These are phyloP conservation scores for Myripristis murdjan DNA, from an alignment of 2,797 vertebrate genomes.

Conservation along the genomic window DNA sequence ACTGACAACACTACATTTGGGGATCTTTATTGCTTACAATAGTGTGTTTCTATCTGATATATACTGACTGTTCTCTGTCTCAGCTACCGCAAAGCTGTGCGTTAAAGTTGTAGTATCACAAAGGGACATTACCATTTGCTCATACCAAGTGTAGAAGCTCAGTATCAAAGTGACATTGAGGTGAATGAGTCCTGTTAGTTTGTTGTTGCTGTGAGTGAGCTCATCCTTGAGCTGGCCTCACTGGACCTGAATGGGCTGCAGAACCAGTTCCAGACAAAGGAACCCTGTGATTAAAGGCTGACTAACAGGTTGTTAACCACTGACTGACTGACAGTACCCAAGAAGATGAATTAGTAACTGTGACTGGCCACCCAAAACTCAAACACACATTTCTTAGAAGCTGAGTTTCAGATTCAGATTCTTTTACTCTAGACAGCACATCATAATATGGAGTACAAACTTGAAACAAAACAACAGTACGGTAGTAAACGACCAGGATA, in stretches of 20 bases:
- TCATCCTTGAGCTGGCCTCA: constrained; percentile 56
- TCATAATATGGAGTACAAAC: too few species aligned
- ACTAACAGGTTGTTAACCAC: constrained; percentile 82
- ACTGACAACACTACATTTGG: background rate
- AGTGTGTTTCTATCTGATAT: too few species aligned
- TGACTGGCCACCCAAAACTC: constrained; percentile 29
- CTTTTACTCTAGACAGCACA: too few species aligned
- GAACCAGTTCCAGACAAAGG: constrained; percentile 82
- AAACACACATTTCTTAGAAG: constrained; percentile 8
- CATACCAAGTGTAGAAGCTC: background rate
- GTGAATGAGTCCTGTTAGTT: constrained; percentile 50
- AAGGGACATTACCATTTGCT: background rate
- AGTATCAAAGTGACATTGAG: constrained; percentile 25
- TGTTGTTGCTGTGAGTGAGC: constrained; percentile 49
- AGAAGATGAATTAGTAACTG: constrained; percentile 48
- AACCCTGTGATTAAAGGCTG: constrained; percentile 77
- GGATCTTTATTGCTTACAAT: too few species aligned
- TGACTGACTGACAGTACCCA: constrained; percentile 65
- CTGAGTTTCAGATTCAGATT: too few species aligned
- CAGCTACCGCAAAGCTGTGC: too few species aligned
- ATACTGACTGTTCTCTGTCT: too few species aligned
- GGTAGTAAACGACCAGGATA: too few species aligned
- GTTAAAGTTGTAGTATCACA: too few species aligned
- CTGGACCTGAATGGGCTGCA: constrained; percentile 81
- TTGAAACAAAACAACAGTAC: too few species aligned